Percentiles rank a stretch among this genome's conserved stretches.
Conservation (phyloP, 2,888 invertebrate species). For the Tridacna crocea region DNA sequence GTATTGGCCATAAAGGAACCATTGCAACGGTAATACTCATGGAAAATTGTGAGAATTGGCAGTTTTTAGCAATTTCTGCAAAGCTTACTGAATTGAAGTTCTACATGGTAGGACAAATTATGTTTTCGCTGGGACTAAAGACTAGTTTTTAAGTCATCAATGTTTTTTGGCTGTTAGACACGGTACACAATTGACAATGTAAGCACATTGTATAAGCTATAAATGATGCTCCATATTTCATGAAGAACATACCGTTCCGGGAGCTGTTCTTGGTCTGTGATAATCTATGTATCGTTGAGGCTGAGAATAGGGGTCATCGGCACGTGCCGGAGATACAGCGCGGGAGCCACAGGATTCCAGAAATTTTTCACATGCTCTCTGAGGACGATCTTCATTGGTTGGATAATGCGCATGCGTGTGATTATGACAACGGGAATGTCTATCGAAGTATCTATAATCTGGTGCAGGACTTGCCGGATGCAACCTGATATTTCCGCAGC, state of each 20-base stretch:
- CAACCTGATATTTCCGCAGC: conserved; percentile 50
- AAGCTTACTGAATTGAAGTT: too few relatives aligned
- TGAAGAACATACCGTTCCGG: conserved; percentile 65
- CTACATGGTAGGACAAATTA: too few relatives aligned
- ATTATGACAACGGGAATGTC: conserved; percentile 74
- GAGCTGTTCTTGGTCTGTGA: conserved; percentile 72
- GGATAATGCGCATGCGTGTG: conserved; percentile 68
- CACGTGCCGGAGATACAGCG: conserved; percentile 55
- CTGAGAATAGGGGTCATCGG: conserved; percentile 58
- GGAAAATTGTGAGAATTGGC: too few relatives aligned
- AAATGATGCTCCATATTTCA: too few relatives aligned
- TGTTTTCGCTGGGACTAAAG: too few relatives aligned
- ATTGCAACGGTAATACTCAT: too few relatives aligned
- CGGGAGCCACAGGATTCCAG: conserved; percentile 53
- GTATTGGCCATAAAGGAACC: too few relatives aligned
- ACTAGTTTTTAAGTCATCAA: too few relatives aligned
- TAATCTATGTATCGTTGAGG: conserved; percentile 71
- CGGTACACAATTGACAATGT: too few relatives aligned
- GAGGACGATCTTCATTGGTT: conserved; percentile 66
- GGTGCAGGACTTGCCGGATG: conserved; percentile 71
- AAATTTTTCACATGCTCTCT: conserved; percentile 66
- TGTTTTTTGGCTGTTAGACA: too few relatives aligned
- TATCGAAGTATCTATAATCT: conserved; percentile 71
- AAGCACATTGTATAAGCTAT: too few relatives aligned
- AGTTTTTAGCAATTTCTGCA: too few relatives aligned